Evolutionary conservation across 2,113 vertebrate species (phyloP), one percentile per base, ranked within the genome.

Genomic region (Benitochromis conjunctus): DNA sequence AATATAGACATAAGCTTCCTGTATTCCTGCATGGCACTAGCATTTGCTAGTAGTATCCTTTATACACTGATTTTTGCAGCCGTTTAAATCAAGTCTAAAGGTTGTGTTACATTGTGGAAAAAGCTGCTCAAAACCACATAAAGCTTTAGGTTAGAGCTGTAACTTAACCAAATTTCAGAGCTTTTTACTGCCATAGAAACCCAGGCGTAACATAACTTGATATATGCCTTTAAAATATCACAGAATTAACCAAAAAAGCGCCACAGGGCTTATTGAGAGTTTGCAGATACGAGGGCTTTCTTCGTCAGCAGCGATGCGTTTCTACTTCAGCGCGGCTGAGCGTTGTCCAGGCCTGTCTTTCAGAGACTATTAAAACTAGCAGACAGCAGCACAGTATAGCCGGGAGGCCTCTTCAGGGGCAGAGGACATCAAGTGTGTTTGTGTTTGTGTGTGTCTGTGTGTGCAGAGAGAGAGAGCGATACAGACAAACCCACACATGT

Each of bases 341-440:
- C 58, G 38, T 38, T 58, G 80, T 86, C 90, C 89, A 29, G 34
- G 86, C 81, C 76, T 11, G 62, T 90, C 86, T 69, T 3, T 58
- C 80, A 24, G 31, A 58, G 64, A 60, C 64, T 85, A 84, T 87
- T 90, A 92, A 79, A 86, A 66, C 46, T 76, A 84, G 78, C 87
- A 92, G 88, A 87, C 92, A 88, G 86, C 84, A 77, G 89, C 81
- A 9, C 79, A 38, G 79, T 54, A 31, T 57, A 85, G 89, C 93
- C 64, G 5, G 29, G 48, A 88, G 89, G 89, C 91, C 86, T 93
- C 79, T 85, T 83, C 81, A 78, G 89, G 90, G 90, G 57, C 80
- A 79, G 71, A 89, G 80, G 86, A 88, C 86, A 86, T 79, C 9
- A 53, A 81, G 78, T 88, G 89, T 85, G 85, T 88, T 1, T 80